Conservation (phyloP, 1,140 invertebrate genomes). For the Helicoverpa armigera region DNA sequence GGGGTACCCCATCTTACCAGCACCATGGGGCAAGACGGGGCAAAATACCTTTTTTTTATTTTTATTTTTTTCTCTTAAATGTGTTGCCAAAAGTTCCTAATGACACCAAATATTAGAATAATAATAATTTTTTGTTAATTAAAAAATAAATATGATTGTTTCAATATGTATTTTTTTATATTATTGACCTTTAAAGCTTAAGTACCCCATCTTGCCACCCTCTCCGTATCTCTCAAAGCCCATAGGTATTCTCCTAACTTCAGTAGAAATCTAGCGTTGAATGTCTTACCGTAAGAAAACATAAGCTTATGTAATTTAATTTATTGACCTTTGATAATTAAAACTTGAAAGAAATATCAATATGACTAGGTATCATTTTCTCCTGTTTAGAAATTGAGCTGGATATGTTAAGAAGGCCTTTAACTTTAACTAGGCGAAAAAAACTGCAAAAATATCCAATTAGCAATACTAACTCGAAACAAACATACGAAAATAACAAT, state of each 20-base stretch:
- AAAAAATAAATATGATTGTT: not conserved
- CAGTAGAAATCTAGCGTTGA: too few species aligned
- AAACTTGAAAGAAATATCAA: too few species aligned
- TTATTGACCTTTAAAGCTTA: constrained; percentile 19
- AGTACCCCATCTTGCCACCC: constrained; percentile 21
- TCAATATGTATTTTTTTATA: not conserved
- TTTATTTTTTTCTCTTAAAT: constrained; percentile 10
- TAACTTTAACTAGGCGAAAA: too few species aligned
- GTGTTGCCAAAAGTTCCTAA: constrained; percentile 4
- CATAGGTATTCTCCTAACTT: too few species aligned
- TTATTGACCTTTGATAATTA: too few species aligned
- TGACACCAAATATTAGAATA: constrained; percentile 15
- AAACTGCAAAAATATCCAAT: not conserved
- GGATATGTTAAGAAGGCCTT: too few species aligned
- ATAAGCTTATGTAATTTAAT: too few species aligned
- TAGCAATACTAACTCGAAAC: constrained; percentile 7
- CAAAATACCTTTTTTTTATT: constrained; percentile 6
- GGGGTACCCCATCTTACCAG: constrained; percentile 45
- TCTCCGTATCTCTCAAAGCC: too few species aligned
- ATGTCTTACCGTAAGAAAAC: too few species aligned
- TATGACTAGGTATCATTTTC: too few species aligned
- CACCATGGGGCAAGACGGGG: constrained; percentile 39
- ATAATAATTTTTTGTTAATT: not conserved
- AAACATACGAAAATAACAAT: not conserved
- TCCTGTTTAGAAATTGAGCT: too few species aligned